These are phyloP conservation scores for Chamaea fasciata DNA, from an alignment of 2,113 vertebrate genomes.

Conservation along the genomic window DNA sequence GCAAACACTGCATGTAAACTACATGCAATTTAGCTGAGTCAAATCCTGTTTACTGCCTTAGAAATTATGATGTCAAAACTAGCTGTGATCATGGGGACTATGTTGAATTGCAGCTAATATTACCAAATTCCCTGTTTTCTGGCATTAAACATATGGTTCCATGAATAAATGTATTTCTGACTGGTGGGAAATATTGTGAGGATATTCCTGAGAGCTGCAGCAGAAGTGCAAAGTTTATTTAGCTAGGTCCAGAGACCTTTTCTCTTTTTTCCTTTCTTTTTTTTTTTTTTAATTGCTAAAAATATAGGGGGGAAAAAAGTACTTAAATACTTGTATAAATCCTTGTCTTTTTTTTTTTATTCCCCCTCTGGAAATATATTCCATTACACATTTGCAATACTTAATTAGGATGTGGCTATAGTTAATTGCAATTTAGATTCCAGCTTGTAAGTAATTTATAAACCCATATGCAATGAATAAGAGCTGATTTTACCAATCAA, in stretches of 20 bases:
- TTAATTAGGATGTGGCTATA: background rate
- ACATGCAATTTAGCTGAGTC: background rate
- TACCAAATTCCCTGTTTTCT: background rate
- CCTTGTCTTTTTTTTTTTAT: background rate
- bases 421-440: background rate
- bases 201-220: background rate
- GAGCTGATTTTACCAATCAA: background rate
- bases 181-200: background rate
- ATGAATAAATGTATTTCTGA: background rate
- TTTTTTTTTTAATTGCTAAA: background rate
- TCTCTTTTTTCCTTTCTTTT: background rate
- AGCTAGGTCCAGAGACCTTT: background rate
- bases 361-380: background rate
- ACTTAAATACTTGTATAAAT: background rate
- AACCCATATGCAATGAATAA: background rate
- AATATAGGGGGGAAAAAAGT: rapidly evolving
- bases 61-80: background rate
- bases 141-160: background rate
- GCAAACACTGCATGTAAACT: background rate
- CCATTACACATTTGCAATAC: background rate
- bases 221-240: background rate
- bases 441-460: background rate
- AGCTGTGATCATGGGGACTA: rapidly evolving
- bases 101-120: background rate
- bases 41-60: background rate